These are phyloP conservation scores for Nezara viridula DNA, from an alignment of 2,888 invertebrate species.

Conservation along the genomic window DNA sequence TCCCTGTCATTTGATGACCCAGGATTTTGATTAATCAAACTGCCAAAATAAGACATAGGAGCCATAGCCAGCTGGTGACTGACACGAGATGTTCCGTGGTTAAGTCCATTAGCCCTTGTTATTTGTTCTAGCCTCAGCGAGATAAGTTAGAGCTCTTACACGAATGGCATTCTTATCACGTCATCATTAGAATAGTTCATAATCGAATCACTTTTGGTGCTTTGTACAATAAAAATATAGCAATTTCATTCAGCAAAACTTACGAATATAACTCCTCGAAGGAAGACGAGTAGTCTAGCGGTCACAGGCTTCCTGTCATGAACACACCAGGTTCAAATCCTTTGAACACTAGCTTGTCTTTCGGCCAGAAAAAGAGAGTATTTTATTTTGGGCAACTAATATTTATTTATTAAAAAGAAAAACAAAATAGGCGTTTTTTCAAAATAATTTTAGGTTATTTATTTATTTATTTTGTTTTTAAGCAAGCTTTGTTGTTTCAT, in stretches of 20 bases:
- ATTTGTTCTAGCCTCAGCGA: background rate
- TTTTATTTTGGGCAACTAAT: no score
- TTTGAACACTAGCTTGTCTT: no score
- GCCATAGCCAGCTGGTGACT: background rate
- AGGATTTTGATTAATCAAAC: background rate
- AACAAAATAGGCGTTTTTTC: no score
- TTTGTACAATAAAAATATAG: background rate
- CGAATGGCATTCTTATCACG: background rate
- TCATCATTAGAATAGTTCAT: background rate
- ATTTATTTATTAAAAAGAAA: no score
- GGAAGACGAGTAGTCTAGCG: no score
- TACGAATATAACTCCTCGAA: no score
- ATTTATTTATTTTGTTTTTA: no score
- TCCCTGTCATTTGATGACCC: background rate
- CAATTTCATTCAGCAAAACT: background rate
- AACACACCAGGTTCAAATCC: no score
- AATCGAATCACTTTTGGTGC: background rate
- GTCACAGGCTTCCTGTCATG: no score
- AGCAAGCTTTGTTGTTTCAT: no score
- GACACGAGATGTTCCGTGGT: conserved; percentile 34
- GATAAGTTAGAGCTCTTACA: background rate
- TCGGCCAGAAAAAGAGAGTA: no score
- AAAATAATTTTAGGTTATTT: no score
- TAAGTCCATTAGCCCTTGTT: background rate
- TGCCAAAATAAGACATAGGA: background rate